These are phyloP conservation scores for Escarpia spicata DNA, from an alignment of 2,888 invertebrate species.

Conservation along the genomic window DNA sequence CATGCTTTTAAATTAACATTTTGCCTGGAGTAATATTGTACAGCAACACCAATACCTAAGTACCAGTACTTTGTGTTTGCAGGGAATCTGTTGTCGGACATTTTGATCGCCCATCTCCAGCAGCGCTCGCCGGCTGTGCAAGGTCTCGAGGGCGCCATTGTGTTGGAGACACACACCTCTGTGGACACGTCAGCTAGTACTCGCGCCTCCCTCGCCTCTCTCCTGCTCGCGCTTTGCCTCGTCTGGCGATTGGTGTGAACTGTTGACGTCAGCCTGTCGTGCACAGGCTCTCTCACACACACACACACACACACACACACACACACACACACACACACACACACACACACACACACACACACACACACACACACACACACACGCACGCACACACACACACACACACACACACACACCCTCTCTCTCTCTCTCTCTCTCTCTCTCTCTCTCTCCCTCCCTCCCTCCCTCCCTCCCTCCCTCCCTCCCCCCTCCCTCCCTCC, in stretches of 20 bases:
- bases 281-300: too few species aligned
- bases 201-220: neutral
- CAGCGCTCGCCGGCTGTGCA: neutral
- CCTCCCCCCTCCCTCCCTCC: constrained; percentile 25
- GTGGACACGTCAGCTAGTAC: neutral
- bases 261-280: neutral
- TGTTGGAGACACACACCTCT: neutral
- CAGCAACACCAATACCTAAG: neutral
- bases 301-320: too few species aligned
- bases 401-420: too few species aligned
- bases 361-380: too few species aligned
- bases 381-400: too few species aligned
- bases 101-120: neutral
- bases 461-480: constrained; percentile 25
- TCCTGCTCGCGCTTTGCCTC: neutral
- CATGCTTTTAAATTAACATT: too few species aligned
- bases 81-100: neutral
- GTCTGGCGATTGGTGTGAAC: neutral
- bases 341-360: too few species aligned
- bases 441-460: constrained; percentile 29
- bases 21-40: too few species aligned
- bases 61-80: neutral
- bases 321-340: too few species aligned
- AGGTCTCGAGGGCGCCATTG: neutral
- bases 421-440: constrained; percentile 24